These are phyloP conservation scores for Battus philenor DNA, from an alignment of 1,140 invertebrate species.

Conservation along the genomic window DNA sequence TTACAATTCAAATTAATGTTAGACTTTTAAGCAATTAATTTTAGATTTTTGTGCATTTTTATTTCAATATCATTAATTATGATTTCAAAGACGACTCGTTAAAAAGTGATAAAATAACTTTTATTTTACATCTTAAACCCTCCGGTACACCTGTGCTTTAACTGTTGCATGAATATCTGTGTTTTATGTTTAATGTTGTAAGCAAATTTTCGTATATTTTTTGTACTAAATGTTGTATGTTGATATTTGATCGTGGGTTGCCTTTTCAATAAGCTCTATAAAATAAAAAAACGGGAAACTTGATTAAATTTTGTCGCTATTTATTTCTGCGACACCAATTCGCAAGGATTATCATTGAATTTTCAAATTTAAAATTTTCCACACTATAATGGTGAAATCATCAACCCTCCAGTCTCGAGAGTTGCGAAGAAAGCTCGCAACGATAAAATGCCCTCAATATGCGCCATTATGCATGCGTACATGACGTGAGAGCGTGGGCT, in stretches of 20 bases:
- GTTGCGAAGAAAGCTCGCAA: background rate
- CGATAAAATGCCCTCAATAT: background rate
- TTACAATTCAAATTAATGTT: background rate
- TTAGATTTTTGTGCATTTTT: background rate
- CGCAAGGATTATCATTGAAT: no score
- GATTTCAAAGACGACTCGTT: no score
- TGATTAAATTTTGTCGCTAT: no score
- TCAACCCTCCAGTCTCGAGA: background rate
- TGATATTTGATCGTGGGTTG: no score
- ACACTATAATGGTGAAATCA: background rate
- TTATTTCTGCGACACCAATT: no score
- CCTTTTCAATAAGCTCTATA: no score
- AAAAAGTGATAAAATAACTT: no score
- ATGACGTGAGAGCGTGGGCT: slow-evolving; percentile 13
- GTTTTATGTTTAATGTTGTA: slow-evolving; percentile 2
- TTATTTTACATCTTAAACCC: no score
- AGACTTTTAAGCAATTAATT: background rate
- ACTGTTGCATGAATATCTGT: slow-evolving; percentile 12
- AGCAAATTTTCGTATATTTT: slow-evolving; percentile 3
- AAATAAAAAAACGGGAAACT: no score
- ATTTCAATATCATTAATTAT: no score
- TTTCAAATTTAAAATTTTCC: background rate
- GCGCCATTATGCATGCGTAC: slow-evolving; percentile 1
- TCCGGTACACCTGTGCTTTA: slow-evolving; percentile 6
- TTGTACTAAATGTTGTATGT: background rate